These are phyloP conservation scores for Drosophila neocordata DNA, from an alignment of 1,140 invertebrate genomes.

Conservation along the genomic window DNA sequence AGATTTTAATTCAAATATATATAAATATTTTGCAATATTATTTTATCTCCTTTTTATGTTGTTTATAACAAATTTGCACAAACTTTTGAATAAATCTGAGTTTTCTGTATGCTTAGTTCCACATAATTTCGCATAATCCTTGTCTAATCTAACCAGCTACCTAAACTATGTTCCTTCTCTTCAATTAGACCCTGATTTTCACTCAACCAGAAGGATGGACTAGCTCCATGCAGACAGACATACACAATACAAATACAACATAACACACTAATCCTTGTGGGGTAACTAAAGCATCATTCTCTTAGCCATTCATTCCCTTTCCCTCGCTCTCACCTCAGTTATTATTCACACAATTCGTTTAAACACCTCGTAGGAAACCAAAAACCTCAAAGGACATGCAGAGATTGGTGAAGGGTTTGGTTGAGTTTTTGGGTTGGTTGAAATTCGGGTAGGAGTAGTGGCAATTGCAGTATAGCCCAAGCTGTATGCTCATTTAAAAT, in stretches of 20 bases:
- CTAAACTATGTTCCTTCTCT: slow-evolving; percentile 22
- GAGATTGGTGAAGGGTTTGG: slow-evolving; percentile 25
- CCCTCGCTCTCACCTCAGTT: slow-evolving; percentile 19
- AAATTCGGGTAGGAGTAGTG: slow-evolving; percentile 21
- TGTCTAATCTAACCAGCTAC: background rate
- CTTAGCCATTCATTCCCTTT: background rate
- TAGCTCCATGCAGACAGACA: background rate
- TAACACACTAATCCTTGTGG: slow-evolving; percentile 56
- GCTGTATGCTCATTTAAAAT: slow-evolving; percentile 72
- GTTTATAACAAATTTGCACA: no score
- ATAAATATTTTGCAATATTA: background rate
- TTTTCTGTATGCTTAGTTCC: slow-evolving; percentile 1
- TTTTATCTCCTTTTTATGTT: background rate
- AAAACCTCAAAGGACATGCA: slow-evolving; percentile 59
- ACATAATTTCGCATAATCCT: slow-evolving; percentile 6
- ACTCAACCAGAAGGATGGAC: slow-evolving; percentile 43
- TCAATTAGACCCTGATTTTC: slow-evolving; percentile 53
- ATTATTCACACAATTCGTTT: slow-evolving; percentile 76
- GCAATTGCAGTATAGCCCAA: slow-evolving; percentile 51
- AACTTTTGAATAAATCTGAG: background rate
- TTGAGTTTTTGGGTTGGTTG: background rate
- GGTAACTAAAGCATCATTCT: slow-evolving; percentile 42
- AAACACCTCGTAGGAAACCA: slow-evolving; percentile 57
- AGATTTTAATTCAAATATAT: no score
- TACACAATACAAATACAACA: slow-evolving; percentile 12